These are phyloP conservation scores for Lypha dubia DNA, from an alignment of 2,888 invertebrate species.

Conservation along the genomic window DNA sequence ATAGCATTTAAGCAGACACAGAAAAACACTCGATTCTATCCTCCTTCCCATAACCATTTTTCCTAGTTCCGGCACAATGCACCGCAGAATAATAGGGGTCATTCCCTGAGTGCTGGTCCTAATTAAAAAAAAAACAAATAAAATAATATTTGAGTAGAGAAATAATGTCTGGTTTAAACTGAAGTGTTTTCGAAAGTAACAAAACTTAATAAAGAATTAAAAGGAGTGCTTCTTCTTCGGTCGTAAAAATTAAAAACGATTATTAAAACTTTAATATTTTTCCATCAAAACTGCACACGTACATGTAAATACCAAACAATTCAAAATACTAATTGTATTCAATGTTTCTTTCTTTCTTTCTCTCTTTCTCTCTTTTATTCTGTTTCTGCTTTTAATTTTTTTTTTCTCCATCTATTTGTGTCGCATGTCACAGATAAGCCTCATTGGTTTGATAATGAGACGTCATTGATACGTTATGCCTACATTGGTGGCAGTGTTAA, in stretches of 20 bases:
- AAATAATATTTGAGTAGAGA: not conserved
- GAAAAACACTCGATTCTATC: no score
- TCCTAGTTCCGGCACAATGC: no score
- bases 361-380: not conserved
- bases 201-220: not conserved
- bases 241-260: not conserved
- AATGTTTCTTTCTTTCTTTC: not conserved
- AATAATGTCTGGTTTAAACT: slow-evolving; percentile 10
- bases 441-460: slow-evolving; percentile 79
- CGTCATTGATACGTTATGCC: slow-evolving; percentile 79
- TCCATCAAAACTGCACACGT: not conserved
- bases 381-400: not conserved
- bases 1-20: no score
- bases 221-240: not conserved
- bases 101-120: no score
- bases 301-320: not conserved
- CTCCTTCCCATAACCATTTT: no score
- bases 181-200: not conserved
- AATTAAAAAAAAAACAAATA: no score
- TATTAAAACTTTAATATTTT: slow-evolving; percentile 10
- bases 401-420: not conserved
- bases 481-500: slow-evolving; percentile 85
- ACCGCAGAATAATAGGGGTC: no score
- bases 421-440: slow-evolving; percentile 80
- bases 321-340: slow-evolving; percentile 16